Base-by-base conservation (phyloP, 2,888 invertebrate genomes). In the Malthinus flaveolus region DNA sequence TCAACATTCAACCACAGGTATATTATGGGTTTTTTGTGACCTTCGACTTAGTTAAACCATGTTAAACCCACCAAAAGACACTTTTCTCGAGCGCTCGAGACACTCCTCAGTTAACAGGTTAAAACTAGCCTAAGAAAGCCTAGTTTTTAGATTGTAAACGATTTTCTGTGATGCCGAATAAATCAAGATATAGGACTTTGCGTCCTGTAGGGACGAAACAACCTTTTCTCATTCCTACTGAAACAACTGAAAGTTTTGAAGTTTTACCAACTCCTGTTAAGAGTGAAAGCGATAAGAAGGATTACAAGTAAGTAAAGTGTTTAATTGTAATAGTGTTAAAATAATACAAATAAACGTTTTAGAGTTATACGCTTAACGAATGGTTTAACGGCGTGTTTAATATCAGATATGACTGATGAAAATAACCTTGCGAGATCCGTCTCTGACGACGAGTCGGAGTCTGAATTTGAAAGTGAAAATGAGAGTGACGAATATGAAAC, bases 251-350 rank as follows among this genome's bases (percentile, higher is more conserved):
- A 6, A 66, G 63, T 52, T 71, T 74, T 58, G 68, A 74, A 64
- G 68, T 73, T 12, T 63, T 79, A 39, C 65, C 69, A 23, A 78
- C 80, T 63, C 91, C 92, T 7, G 82, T 84, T 33, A 90, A 91
- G 78, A 90, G 91, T 48, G 83, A 83, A 53, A 87, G 86, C 65
- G 93, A 93, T 77, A 88, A 88, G 73, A 93, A 92, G 73, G 79
- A 86, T 55, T 92, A 92, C 74, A 89, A 85, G 90, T 90, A 67
- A 66, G 33, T 47, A 54, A 4, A 39, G 15, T 15, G 45, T 2
- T 32, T 11, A 31, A 34, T 31, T 8, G 8, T 7, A 12, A 3
- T 12, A 7, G n/a, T 2, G 15, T 11, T 9, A 4, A 33, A 42
- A 32, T 45, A 12, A 31, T 32, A 47, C 34, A 39, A 39, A 42